Conservation (phyloP, 2,113 vertebrate species). For the Hepsetus odoe region DNA sequence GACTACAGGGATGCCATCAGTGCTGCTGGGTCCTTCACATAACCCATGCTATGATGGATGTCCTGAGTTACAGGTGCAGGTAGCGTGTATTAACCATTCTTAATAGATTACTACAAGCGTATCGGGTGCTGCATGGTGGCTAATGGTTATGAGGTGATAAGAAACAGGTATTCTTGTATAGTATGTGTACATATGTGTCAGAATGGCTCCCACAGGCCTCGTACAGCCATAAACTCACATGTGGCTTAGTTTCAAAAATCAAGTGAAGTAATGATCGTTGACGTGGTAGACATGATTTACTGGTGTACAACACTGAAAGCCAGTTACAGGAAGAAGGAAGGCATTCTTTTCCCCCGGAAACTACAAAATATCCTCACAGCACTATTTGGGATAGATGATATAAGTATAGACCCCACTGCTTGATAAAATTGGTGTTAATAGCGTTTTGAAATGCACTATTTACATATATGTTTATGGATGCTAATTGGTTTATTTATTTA, state of each 20-base stretch:
- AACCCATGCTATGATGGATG: not conserved
- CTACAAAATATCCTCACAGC: too few relatives aligned
- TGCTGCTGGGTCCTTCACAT: not conserved
- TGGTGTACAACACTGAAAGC: not conserved
- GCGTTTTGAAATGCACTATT: not conserved
- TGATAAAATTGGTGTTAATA: not conserved
- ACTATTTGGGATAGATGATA: too few relatives aligned
- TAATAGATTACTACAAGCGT: constrained; percentile 6
- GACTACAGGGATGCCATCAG: not conserved
- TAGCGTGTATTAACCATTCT: constrained; percentile 5
- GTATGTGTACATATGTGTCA: constrained; percentile 26
- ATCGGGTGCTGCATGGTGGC: constrained; percentile 21
- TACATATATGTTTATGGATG: constrained; percentile 10
- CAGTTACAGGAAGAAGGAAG: not conserved
- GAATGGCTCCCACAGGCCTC: constrained; percentile 8
- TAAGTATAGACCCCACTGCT: not conserved
- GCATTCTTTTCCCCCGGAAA: too few relatives aligned
- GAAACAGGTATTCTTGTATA: constrained; percentile 14
- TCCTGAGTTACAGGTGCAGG: not conserved
- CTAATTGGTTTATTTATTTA: constrained; percentile 41
- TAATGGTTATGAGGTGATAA: constrained; percentile 46
- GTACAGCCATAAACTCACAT: not conserved
- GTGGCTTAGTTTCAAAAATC: not conserved
- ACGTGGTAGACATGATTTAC: not conserved
- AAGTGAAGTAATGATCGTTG: not conserved